phyloP scores from a whole-genome alignment of 2,888 invertebrate genomes.

The Tanytarsus gracilentus region DNA sequence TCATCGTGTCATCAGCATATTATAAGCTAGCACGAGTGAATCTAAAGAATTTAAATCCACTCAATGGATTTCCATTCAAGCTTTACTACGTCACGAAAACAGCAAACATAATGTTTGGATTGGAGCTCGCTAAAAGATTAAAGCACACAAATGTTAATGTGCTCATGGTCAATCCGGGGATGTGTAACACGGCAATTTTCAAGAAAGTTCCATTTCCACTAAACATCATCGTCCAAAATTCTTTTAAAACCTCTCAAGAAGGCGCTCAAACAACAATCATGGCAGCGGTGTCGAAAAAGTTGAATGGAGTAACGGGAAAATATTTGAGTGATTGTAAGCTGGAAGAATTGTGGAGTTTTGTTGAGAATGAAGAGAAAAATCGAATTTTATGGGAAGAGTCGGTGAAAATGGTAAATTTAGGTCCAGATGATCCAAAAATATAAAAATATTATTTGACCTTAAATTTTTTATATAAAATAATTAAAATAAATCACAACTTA shows the following conservation, averaged over 20 bases:
- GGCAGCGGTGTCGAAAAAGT: not conserved
- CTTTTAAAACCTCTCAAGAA: conserved; percentile 18
- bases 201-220: conserved; percentile 26
- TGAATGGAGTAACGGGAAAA: conserved; percentile 2
- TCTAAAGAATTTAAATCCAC: conserved; percentile 16
- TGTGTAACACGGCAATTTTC: conserved; percentile 19
- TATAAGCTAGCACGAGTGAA: conserved; percentile 18
- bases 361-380: not conserved
- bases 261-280: conserved; percentile 25
- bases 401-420: conserved; percentile 14
- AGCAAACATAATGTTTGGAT: conserved; percentile 21
- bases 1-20: conserved; percentile 21
- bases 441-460: too few relatives aligned
- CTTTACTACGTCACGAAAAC: conserved; percentile 25
- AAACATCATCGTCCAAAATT: conserved; percentile 13
- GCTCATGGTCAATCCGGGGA: conserved; percentile 14
- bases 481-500: too few relatives aligned
- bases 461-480: not conserved
- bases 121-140: conserved; percentile 18
- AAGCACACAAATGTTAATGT: not conserved
- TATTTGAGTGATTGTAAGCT: conserved; percentile 23
- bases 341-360: not conserved
- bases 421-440: conserved; percentile 1
- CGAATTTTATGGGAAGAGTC: conserved; percentile 26
- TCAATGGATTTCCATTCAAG: conserved; percentile 11